Evolutionary conservation across 2,797 vertebrate genomes (phyloP).

Genomic region (Poeciliopsis paucimaculata): DNA sequence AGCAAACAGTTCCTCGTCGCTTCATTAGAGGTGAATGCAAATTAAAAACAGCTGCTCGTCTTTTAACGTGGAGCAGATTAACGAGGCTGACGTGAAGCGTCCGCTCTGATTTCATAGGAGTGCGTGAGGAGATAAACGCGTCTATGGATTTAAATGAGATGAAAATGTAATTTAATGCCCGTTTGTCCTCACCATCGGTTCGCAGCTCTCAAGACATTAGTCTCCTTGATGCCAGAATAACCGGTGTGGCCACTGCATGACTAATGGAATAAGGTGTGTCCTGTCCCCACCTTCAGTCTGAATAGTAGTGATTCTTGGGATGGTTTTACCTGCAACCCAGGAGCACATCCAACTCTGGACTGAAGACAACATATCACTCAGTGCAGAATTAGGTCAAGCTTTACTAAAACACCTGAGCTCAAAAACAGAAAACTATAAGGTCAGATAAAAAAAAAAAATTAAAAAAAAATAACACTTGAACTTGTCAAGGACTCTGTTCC

Average conservation of each 20-base stretch:
- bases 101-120: neutral
- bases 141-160: neutral
- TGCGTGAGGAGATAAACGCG: neutral
- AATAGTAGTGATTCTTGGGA: neutral
- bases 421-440: neutral
- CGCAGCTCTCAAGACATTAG: neutral
- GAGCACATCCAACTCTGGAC: neutral
- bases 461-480: neutral
- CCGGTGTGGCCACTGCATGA: conserved; percentile 27
- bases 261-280: conserved; percentile 13
- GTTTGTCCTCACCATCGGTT: neutral
- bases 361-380: neutral
- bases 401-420: neutral
- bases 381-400: neutral
- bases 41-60: neutral
- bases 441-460: neutral
- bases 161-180: neutral
- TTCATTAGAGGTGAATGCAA: neutral
- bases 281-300: neutral
- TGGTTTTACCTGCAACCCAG: neutral
- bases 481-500: neutral
- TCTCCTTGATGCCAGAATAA: conserved; percentile 17
- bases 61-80: neutral
- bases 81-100: neutral
- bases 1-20: neutral